Evolutionary conservation across 2,113 vertebrate species (phyloP).

Genomic region (Colossoma macropomum): DNA sequence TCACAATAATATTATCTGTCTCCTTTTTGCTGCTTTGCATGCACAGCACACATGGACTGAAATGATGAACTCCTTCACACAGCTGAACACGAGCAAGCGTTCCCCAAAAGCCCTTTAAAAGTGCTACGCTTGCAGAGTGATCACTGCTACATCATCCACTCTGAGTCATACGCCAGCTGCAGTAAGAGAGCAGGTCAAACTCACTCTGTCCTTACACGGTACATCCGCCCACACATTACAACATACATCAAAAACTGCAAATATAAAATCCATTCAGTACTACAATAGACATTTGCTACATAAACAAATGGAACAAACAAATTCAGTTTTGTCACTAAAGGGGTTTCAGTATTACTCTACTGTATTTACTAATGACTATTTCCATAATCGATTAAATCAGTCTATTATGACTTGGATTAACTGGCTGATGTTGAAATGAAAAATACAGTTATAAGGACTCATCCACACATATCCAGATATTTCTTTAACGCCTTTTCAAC

Average conservation of each 20-base stretch:
- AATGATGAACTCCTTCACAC: constrained; percentile 9
- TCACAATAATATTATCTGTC: neutral
- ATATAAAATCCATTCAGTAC: neutral
- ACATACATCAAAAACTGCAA: neutral
- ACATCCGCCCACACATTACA: neutral
- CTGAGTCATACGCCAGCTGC: neutral
- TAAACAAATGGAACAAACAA: neutral
- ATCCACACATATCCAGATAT: no score
- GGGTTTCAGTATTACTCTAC: neutral
- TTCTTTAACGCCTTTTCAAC: no score
- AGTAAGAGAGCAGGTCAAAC: neutral
- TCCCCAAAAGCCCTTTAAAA: neutral
- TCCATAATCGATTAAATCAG: no score
- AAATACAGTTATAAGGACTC: no score
- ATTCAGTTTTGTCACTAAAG: neutral
- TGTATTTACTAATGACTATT: no score
- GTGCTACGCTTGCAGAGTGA: neutral
- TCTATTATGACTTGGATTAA: no score
- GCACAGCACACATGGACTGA: neutral
- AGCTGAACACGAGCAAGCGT: constrained; percentile 42
- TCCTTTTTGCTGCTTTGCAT: neutral
- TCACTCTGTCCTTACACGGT: neutral
- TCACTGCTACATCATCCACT: constrained; percentile 1
- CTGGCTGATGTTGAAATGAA: no score
- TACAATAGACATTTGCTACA: neutral